Evolutionary conservation across 2,797 vertebrate genomes (phyloP), one percentile per base, ranked within the genome.

Genomic region (Chrysocyon brachyurus): DNA sequence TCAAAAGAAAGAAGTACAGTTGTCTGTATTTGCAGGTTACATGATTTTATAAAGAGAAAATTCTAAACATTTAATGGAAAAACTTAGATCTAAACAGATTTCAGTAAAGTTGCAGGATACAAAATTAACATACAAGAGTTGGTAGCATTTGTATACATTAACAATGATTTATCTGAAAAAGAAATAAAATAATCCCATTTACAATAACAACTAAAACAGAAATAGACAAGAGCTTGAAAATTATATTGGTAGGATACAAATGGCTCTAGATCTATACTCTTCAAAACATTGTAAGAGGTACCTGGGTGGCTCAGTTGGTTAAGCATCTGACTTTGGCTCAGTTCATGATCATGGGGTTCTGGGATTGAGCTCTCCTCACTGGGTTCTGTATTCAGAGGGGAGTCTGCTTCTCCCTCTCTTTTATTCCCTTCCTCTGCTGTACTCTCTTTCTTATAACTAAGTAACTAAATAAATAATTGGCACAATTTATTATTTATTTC

Each of bases 261-360:
- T 99, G 99, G 99, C 99, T 99, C 99, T 99, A 99, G 99, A 97
- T 98, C 99, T 99, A 99, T 99, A 99, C 99, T 98, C 99, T 99
- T 99, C 98, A 98, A 99, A 99, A 99, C 97, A 96, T 99, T 99
- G 99, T 99, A 99, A 99, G 52, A 40, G 52, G 52, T 54, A 15
- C 3, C 52, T 54, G 52, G 52, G 52, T 54, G 14, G 52, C 12
- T 54, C 52, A 54, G 52, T 54, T 15, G 52, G 12, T 54, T 54
- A 54, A 54, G 14, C 5, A 5, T 54, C 14, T 54, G 52, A 54
- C 52, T 15, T 54, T 15, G 5, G 52, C 14, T 54, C 52, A 54
- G 52, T 12, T 54, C 52, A 54, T 54, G 12, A 54, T 54, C 52
- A 14, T 15, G 12, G 15, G 12, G 52, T 14, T 15, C 14, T 54